Base-by-base conservation (phyloP, 92 coral and sea anemone genomes). In the Paramuricea clavata region DNA sequence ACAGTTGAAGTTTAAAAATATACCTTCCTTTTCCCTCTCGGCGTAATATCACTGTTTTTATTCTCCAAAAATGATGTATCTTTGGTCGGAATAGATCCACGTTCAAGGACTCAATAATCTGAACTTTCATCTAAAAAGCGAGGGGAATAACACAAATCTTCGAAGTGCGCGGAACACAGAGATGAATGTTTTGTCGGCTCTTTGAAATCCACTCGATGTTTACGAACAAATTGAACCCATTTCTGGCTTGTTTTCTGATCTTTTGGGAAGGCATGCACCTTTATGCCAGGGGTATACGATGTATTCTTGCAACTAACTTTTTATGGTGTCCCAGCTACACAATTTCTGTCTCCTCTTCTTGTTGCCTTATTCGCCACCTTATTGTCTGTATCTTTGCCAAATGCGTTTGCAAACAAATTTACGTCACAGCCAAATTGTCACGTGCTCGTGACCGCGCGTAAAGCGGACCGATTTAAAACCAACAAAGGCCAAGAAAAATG, bases 181-280 rank as follows among this genome's bases (percentile, higher is more conserved):
- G n/a, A n/a, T n/a, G n/a, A n/a, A n/a, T n/a, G n/a, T n/a, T n/a
- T n/a, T n/a, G 89, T 49, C 26, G 90, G 90, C n/a, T 36, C 78
- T 25, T 12, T 30, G 67, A 88, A 90, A 73, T 86, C 59, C n/a
- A n/a, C n/a, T n/a, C n/a, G n/a, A n/a, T n/a, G n/a, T n/a, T n/a
- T n/a, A n/a, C n/a, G n/a, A n/a, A 42, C 86, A 65, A 67, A 50
- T 6, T 89, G 41, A 44, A 50, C 52, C 90, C 47, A 61, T 67
- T 69, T 11, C 65, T 52, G 81, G 86, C 90, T 23, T 85, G 61
- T 42, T 42, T 42, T 42, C 49, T 3, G 59, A 50, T 50, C 59
- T 62, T 74, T 86, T 9, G 93, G 93, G 76, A 90, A 90, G 28
- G 47, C 43, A 60, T 90, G 93, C 87, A 85, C 86, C 36, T 89